These are phyloP conservation scores for Brachionus sp. DNA, from an alignment of 1,140 invertebrate genomes.

Conservation along the genomic window DNA sequence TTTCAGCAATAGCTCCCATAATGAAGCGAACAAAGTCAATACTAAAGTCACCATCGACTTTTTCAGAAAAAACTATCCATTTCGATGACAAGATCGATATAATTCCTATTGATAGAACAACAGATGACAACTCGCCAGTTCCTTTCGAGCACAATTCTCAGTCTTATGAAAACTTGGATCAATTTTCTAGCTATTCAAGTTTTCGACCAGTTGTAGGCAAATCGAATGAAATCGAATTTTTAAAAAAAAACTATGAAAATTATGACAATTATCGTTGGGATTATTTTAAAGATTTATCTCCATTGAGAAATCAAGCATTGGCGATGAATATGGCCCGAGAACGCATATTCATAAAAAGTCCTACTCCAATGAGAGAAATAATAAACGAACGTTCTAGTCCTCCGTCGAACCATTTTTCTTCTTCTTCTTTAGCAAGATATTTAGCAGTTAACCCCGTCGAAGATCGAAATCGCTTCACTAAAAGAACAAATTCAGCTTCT, in stretches of 20 bases:
- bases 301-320: not conserved
- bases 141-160: not conserved
- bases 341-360: slow-evolving; percentile 30
- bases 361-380: slow-evolving; percentile 43
- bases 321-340: not conserved
- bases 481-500: slow-evolving; percentile 17
- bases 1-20: not conserved
- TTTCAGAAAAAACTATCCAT: slow-evolving; percentile 31
- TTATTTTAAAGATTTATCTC: slow-evolving; percentile 5
- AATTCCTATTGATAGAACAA: slow-evolving; percentile 19
- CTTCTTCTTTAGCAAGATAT: slow-evolving; percentile 29
- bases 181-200: not conserved
- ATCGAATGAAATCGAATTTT: slow-evolving; percentile 9
- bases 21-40: slow-evolving; percentile 40
- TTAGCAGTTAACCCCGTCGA: not conserved
- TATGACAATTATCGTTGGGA: not conserved
- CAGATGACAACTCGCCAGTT: not conserved
- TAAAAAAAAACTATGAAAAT: slow-evolving; percentile 36
- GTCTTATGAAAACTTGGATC: not conserved
- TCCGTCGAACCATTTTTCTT: not conserved
- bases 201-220: not conserved
- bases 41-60: slow-evolving; percentile 35
- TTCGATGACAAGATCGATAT: slow-evolving; percentile 37
- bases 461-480: slow-evolving; percentile 6
- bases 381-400: not conserved